Percentiles rank a stretch among this genome's conserved stretches.
Conservation (phyloP, 2,113 vertebrate species). For the Naja naja region DNA sequence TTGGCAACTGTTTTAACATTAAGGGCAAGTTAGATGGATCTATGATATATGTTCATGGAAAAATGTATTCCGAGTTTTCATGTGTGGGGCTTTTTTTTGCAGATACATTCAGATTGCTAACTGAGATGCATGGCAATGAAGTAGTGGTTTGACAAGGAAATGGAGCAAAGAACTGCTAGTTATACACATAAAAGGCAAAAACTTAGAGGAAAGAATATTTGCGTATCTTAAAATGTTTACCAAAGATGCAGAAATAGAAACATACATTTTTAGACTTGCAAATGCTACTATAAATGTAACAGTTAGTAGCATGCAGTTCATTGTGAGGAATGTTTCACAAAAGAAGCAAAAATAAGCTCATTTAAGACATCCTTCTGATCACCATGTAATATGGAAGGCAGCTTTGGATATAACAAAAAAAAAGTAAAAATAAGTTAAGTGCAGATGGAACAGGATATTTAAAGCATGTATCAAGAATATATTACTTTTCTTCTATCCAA, state of each 20-base stretch:
- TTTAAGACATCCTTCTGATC: not conserved
- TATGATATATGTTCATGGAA: not conserved
- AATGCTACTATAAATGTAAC: not conserved
- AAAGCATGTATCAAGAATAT: not conserved
- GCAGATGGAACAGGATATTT: not conserved
- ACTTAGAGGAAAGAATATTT: not conserved
- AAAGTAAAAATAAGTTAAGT: not conserved
- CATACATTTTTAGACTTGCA: not conserved
- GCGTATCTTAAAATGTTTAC: not conserved
- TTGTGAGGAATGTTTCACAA: not conserved
- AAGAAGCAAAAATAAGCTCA: not conserved
- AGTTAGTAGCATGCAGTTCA: not conserved
- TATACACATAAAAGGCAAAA: not conserved
- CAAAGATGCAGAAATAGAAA: not conserved
- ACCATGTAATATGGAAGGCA: not conserved
- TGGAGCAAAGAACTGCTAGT: not conserved
- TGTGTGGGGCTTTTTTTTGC: not conserved
- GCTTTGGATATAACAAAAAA: not conserved
- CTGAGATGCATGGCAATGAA: not conserved
- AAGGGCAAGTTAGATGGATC: not conserved
- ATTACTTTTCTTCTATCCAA: not conserved
- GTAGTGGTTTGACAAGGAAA: not conserved
- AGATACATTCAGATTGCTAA: not conserved
- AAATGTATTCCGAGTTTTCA: not conserved
- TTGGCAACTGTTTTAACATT: not conserved